Evolutionary conservation across 2,113 vertebrate species (phyloP).

Genomic region (Oreocharis arfaki): DNA sequence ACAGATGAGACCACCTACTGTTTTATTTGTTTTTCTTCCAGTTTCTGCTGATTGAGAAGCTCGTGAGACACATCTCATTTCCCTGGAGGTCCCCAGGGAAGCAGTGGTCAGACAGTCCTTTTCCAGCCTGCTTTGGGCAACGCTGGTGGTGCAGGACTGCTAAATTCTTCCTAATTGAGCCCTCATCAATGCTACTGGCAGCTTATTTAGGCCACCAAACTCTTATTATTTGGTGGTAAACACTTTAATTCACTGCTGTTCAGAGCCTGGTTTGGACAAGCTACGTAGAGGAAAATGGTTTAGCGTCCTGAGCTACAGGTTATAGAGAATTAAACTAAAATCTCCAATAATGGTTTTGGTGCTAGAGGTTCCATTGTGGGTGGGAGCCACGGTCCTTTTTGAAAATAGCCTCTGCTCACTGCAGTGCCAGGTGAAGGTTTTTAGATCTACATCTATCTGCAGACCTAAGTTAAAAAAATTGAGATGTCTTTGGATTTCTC

Average conservation of each 20-base stretch:
- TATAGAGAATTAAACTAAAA: background rate
- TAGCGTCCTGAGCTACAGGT: background rate
- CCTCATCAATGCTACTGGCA: background rate
- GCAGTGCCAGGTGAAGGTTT: background rate
- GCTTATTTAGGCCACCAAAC: background rate
- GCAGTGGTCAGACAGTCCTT: background rate
- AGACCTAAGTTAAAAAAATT: background rate
- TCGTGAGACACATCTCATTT: slow-evolving; percentile 18
- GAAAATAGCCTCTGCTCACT: background rate
- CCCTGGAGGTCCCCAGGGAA: background rate
- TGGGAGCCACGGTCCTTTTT: background rate
- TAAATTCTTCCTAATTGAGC: background rate
- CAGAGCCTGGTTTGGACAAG: background rate
- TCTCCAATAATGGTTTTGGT: background rate
- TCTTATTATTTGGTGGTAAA: background rate
- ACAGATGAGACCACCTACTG: slow-evolving; percentile 23
- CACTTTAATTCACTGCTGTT: background rate
- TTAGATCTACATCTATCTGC: background rate
- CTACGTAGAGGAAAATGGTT: background rate
- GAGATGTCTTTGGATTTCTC: background rate
- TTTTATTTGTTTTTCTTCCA: slow-evolving; percentile 53
- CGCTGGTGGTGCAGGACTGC: background rate
- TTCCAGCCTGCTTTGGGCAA: background rate
- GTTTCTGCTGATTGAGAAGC: slow-evolving; percentile 47
- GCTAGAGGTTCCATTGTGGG: background rate